These are phyloP conservation scores for Pangasianodon gigas DNA, from an alignment of 2,113 vertebrate genomes.

Conservation along the genomic window DNA sequence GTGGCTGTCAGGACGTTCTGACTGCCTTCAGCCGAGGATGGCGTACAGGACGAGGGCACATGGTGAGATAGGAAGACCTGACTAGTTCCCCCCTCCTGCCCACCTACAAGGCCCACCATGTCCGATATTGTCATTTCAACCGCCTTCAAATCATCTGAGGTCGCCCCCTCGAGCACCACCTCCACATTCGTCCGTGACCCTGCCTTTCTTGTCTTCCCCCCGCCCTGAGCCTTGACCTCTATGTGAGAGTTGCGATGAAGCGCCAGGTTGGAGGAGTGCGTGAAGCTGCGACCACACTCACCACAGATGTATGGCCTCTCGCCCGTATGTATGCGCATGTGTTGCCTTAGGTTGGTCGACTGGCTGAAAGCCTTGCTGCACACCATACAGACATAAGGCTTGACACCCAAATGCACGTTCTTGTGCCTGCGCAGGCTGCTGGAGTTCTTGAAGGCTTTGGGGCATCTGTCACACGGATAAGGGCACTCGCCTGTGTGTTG, in stretches of 20 bases:
- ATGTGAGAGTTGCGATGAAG: constrained; percentile 76
- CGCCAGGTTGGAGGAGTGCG: constrained; percentile 86
- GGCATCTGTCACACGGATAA: constrained; percentile 84
- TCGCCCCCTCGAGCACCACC: constrained; percentile 60
- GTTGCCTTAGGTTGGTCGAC: constrained; percentile 88
- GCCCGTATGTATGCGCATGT: constrained; percentile 88
- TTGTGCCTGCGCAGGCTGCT: constrained; percentile 89
- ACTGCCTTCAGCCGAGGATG: constrained; percentile 48
- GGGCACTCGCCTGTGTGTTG: constrained; percentile 92
- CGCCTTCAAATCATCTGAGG: constrained; percentile 37
- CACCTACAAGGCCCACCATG: constrained; percentile 74
- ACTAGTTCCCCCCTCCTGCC: constrained; percentile 72
- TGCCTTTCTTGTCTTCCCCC: constrained; percentile 40
- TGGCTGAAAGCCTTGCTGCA: constrained; percentile 89
- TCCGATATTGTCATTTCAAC: constrained; percentile 61
- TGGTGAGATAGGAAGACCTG: constrained; percentile 73
- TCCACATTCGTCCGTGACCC: constrained; percentile 53
- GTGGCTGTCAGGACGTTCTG: constrained; percentile 60
- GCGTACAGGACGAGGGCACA: constrained; percentile 28
- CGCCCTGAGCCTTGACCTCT: constrained; percentile 58
- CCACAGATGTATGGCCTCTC: constrained; percentile 75
- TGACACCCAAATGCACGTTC: constrained; percentile 87
- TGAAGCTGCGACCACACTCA: constrained; percentile 80
- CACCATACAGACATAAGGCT: constrained; percentile 82
- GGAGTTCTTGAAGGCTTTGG: constrained; percentile 92